Percentiles rank a stretch among this genome's conserved stretches.
These are phyloP conservation scores for Porites australiensis DNA, from an alignment of 64 coral and sea anemone genomes.

Conservation along the genomic window DNA sequence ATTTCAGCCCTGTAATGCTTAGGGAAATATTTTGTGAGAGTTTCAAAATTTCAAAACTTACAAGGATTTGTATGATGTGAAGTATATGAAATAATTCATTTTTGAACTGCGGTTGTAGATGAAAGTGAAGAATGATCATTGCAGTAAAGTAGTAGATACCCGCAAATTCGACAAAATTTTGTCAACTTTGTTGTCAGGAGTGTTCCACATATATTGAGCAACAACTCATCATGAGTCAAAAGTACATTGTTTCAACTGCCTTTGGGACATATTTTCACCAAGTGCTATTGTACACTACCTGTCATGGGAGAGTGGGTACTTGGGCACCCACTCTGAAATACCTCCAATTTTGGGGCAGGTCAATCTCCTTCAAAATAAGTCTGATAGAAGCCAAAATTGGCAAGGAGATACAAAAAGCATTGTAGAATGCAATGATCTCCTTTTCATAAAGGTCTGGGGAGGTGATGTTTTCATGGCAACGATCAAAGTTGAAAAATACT, in stretches of 20 bases:
- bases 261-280: background rate
- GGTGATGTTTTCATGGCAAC: background rate
- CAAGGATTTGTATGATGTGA: too few relatives aligned
- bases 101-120: too few relatives aligned
- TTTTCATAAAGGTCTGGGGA: background rate
- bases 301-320: background rate
- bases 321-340: background rate
- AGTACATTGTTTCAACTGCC: background rate
- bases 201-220: background rate
- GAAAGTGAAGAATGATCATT: too few relatives aligned
- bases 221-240: background rate
- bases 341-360: background rate
- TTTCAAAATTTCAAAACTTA: too few relatives aligned
- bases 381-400: background rate
- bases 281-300: background rate
- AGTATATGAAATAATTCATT: too few relatives aligned
- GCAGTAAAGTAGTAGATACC: background rate
- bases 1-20: too few relatives aligned
- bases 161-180: background rate
- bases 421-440: background rate
- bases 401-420: background rate
- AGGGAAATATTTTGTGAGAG: too few relatives aligned
- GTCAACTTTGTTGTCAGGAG: background rate
- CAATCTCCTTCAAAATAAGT: background rate
- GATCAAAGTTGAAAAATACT: background rate